phyloP scores from a whole-genome alignment of 1,140 invertebrate species.

The Dufourea novaeangliae region DNA sequence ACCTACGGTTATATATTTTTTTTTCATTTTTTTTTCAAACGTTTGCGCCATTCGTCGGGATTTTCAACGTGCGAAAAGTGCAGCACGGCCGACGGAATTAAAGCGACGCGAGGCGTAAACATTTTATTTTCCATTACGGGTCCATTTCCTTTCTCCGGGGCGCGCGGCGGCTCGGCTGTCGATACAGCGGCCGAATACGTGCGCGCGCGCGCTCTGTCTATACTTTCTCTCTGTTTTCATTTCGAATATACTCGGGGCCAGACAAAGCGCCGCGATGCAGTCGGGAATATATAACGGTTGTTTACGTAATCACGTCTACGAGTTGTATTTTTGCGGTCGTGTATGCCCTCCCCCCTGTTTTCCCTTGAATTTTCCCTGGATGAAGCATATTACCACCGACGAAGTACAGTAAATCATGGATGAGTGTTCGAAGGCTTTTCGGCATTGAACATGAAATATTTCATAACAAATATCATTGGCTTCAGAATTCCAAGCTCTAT shows the following conservation, averaged over 20 bases:
- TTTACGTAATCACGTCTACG: conserved; percentile 25
- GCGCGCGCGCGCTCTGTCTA: too few species aligned
- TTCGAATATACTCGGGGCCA: neutral
- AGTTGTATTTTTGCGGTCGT: conserved; percentile 10
- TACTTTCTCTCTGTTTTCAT: conserved; percentile 14
- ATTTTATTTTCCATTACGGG: conserved; percentile 24
- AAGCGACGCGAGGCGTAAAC: neutral
- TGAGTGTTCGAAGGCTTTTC: too few species aligned
- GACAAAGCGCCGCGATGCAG: conserved; percentile 10
- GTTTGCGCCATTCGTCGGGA: neutral
- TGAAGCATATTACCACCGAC: too few species aligned
- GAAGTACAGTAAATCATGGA: too few species aligned
- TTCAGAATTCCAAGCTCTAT: too few species aligned
- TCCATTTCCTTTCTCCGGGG: neutral
- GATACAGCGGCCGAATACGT: neutral
- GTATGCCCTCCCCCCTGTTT: neutral
- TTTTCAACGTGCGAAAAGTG: neutral
- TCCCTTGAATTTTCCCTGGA: too few species aligned
- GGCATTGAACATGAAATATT: too few species aligned
- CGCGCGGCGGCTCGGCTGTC: neutral
- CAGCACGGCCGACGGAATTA: neutral
- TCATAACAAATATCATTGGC: too few species aligned
- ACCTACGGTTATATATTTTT: too few species aligned
- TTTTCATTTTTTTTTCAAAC: neutral
- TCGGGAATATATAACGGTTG: neutral